Evolutionary conservation across 2,888 invertebrate genomes (phyloP).

Genomic region (Antitype chi): DNA sequence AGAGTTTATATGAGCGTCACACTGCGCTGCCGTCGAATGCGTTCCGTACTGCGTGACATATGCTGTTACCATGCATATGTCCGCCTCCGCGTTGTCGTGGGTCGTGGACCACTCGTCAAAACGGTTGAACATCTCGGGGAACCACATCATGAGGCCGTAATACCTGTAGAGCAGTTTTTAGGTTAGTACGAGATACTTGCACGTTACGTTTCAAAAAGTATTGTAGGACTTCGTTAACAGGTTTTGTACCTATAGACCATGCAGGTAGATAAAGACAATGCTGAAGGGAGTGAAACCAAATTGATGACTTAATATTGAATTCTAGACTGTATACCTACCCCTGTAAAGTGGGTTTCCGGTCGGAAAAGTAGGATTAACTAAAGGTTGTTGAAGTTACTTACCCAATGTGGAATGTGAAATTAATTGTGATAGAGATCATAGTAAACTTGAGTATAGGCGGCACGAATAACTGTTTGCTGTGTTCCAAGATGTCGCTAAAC

Average conservation of each 20-base stretch:
- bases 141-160: constrained; percentile 99
- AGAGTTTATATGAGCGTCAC: constrained; percentile 93
- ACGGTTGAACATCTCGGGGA: constrained; percentile 97
- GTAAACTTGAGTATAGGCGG: constrained; percentile 96
- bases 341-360: no score
- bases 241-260: no score
- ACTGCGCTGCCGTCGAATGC: constrained; percentile 90
- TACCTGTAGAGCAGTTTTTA: constrained; percentile 89
- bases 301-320: neutral
- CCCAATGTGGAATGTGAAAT: constrained; percentile 98
- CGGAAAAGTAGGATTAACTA: no score
- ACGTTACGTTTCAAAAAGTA: no score
- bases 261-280: no score
- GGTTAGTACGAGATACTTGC: neutral
- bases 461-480: constrained; percentile 95
- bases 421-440: constrained; percentile 95
- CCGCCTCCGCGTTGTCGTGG: constrained; percentile 92
- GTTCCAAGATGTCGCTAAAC: constrained; percentile 94
- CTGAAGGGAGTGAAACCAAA: neutral
- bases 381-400: constrained; percentile 77
- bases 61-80: constrained; percentile 94
- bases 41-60: constrained; percentile 93
- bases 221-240: no score
- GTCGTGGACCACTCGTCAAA: constrained; percentile 94
- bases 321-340: no score